Evolutionary conservation across 2,888 invertebrate genomes (phyloP).

Genomic region (Acanthosepion pharaonis): DNA sequence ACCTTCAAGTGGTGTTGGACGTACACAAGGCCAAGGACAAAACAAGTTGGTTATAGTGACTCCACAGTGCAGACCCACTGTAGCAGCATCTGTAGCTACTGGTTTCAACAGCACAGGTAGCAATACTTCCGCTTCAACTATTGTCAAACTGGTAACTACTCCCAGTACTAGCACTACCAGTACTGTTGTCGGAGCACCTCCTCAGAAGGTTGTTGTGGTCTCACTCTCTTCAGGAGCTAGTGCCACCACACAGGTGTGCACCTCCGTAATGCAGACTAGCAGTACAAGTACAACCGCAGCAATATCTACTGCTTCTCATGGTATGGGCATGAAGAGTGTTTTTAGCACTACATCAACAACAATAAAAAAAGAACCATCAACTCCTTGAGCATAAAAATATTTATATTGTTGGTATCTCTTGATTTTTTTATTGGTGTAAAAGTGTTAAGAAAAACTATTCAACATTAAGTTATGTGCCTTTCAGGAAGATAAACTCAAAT

Average conservation of each 20-base stretch:
- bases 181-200: slow-evolving; percentile 51
- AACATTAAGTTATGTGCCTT: background rate
- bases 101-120: slow-evolving; percentile 50
- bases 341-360: slow-evolving; percentile 56
- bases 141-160: slow-evolving; percentile 62
- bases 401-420: background rate
- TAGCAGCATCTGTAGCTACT: slow-evolving; percentile 52
- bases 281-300: slow-evolving; percentile 49
- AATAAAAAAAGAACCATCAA: slow-evolving; percentile 52
- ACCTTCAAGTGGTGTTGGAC: slow-evolving; percentile 49
- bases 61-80: slow-evolving; percentile 60
- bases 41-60: slow-evolving; percentile 70
- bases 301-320: slow-evolving; percentile 50
- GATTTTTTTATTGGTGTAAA: background rate
- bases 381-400: background rate
- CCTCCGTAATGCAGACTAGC: slow-evolving; percentile 25
- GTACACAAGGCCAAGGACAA: slow-evolving; percentile 57
- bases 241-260: slow-evolving; percentile 49
- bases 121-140: slow-evolving; percentile 55
- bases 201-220: slow-evolving; percentile 65
- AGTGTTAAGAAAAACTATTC: background rate
- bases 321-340: slow-evolving; percentile 65
- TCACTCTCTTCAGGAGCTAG: slow-evolving; percentile 55
- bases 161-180: slow-evolving; percentile 49
- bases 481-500: background rate